A percentile compares a stretch with the other conserved stretches of the same genome.
Evolutionary conservation across 2,888 invertebrate species (phyloP).

Genomic region (Drosophila mimetica): DNA sequence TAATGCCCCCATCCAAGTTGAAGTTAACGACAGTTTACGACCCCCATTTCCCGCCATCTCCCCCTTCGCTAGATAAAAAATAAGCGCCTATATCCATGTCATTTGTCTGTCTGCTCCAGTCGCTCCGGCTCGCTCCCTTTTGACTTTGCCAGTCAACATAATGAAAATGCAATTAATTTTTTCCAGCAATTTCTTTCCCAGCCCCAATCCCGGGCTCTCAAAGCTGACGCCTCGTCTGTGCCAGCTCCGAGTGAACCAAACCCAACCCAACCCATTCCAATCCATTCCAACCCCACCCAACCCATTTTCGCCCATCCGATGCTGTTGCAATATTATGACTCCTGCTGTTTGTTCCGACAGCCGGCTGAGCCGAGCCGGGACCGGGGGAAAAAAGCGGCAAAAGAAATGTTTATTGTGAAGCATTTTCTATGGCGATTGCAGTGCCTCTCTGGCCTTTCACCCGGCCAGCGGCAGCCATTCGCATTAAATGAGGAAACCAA

Average conservation of each 20-base stretch:
- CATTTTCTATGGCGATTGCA: conserved; percentile 77
- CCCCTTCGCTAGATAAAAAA: conserved; percentile 30
- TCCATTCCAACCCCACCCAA: conserved; percentile 23
- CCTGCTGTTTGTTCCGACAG: conserved; percentile 75
- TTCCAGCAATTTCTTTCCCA: conserved; percentile 78
- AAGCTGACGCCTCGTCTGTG: conserved; percentile 52
- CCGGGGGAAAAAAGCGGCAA: conserved; percentile 30
- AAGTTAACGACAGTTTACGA: conserved; percentile 40
- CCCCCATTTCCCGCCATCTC: not conserved
- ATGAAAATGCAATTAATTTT: conserved; percentile 85
- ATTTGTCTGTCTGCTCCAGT: conserved; percentile 69
- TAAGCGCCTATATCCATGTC: conserved; percentile 70
- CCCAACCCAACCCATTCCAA: conserved; percentile 22
- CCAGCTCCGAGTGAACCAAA: conserved; percentile 7
- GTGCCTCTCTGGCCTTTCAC: conserved; percentile 37
- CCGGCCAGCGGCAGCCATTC: conserved; percentile 68
- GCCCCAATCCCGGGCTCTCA: conserved; percentile 30
- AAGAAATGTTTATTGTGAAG: conserved; percentile 72
- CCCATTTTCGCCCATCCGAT: conserved; percentile 45
- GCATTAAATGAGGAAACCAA: conserved; percentile 83
- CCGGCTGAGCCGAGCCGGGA: conserved; percentile 14
- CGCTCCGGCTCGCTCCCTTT: conserved; percentile 26
- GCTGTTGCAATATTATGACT: conserved; percentile 81
- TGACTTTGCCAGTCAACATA: conserved; percentile 78
- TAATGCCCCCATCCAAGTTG: conserved; percentile 27